Evolutionary conservation across 2,888 invertebrate species (phyloP).

Genomic region (Trichopoda pennipes): DNA sequence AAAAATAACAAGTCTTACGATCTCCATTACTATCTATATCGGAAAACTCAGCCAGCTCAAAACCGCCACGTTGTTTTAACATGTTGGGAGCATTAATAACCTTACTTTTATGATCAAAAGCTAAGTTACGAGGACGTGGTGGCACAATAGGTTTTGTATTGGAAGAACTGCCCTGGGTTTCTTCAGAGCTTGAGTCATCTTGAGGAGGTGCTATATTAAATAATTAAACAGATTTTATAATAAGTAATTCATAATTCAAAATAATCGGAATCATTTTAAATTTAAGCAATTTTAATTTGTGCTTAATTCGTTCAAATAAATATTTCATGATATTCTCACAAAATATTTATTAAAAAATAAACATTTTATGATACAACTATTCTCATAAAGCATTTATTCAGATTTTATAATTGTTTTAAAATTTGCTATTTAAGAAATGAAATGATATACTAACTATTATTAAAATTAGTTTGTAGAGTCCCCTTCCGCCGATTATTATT

Average conservation of each 20-base stretch:
- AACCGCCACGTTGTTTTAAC: slow-evolving; percentile 74
- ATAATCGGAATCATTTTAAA: too few species aligned
- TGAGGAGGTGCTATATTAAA: slow-evolving; percentile 79
- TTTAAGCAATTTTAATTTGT: too few species aligned
- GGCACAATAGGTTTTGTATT: slow-evolving; percentile 84
- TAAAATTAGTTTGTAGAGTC: slow-evolving; percentile 85
- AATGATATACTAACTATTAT: slow-evolving; percentile 83
- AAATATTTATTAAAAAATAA: too few species aligned
- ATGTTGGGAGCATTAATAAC: slow-evolving; percentile 74
- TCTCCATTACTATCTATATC: slow-evolving; percentile 74
- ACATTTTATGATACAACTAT: too few species aligned
- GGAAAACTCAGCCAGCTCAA: slow-evolving; percentile 74
- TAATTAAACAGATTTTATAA: background rate
- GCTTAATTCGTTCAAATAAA: too few species aligned
- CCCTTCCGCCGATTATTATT: slow-evolving; percentile 83
- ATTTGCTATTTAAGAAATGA: background rate
- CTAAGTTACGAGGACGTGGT: slow-evolving; percentile 85
- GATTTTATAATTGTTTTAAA: background rate
- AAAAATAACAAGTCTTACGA: slow-evolving; percentile 73
- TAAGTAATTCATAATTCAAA: too few species aligned
- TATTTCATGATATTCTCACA: too few species aligned
- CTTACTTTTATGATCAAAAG: slow-evolving; percentile 83
- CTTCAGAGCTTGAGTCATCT: slow-evolving; percentile 92
- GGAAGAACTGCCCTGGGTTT: slow-evolving; percentile 80
- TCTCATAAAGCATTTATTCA: too few species aligned